Percentiles rank a stretch among this genome's conserved stretches.
These are phyloP conservation scores for Atta texana DNA, from an alignment of 1,140 invertebrate species.

Conservation along the genomic window DNA sequence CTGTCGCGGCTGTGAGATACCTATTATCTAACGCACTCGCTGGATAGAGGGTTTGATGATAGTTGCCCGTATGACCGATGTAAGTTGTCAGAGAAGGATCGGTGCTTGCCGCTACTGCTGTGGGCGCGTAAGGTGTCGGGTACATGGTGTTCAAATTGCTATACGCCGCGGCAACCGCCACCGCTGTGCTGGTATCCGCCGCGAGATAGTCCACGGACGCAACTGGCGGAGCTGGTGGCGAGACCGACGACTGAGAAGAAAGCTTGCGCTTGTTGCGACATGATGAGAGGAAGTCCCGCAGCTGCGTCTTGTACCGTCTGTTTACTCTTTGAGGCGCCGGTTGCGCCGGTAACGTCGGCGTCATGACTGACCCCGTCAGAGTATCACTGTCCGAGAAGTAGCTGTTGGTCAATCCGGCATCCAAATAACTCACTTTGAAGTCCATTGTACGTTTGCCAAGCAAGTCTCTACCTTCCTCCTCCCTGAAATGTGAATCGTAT, in stretches of 20 bases:
- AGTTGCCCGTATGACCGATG: conserved; percentile 91
- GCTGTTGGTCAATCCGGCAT: conserved; percentile 95
- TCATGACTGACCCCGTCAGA: conserved; percentile 88
- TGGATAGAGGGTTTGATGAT: conserved; percentile 91
- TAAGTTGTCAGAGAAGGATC: conserved; percentile 88
- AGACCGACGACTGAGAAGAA: conserved; percentile 84
- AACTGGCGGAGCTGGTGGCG: conserved; percentile 84
- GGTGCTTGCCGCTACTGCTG: conserved; percentile 88
- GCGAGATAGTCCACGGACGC: conserved; percentile 89
- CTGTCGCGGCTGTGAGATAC: conserved; percentile 90
- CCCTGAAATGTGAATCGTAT: conserved; percentile 88
- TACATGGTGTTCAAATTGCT: conserved; percentile 94
- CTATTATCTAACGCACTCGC: conserved; percentile 91
- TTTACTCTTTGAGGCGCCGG: conserved; percentile 92
- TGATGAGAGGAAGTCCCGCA: conserved; percentile 96
- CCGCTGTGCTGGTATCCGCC: conserved; percentile 88
- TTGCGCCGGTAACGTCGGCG: conserved; percentile 85
- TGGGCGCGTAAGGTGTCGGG: conserved; percentile 89
- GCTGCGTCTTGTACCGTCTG: conserved; percentile 96
- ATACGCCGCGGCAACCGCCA: conserved; percentile 91
- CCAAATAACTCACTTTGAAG: conserved; percentile 99
- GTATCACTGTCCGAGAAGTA: conserved; percentile 96
- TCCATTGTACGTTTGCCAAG: conserved; percentile 99
- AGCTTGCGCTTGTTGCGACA: conserved; percentile 96
- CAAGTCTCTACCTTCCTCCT: conserved; percentile 98